Percentiles rank a stretch among this genome's conserved stretches.
phyloP scores from a whole-genome alignment of 53 echinoderm and acorn worm species.

The Apostichopus leukothele region DNA sequence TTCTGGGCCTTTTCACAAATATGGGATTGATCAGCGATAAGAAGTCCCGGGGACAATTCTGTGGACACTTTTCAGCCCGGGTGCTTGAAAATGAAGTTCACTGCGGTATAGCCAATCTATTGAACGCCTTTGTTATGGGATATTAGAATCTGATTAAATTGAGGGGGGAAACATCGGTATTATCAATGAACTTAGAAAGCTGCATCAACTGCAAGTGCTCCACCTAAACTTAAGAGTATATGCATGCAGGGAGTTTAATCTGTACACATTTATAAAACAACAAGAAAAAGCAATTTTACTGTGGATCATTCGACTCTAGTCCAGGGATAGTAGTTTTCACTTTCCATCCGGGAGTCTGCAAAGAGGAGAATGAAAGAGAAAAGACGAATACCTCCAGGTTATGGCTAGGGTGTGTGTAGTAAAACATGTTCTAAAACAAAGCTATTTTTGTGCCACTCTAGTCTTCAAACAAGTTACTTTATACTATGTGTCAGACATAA shows the following conservation, averaged over 20 bases:
- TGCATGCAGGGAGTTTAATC: too few relatives aligned
- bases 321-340: neutral
- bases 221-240: too few relatives aligned
- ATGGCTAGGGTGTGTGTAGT: too few relatives aligned
- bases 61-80: too few relatives aligned
- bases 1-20: too few relatives aligned
- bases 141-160: neutral
- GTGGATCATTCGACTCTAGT: neutral
- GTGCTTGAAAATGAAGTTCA: neutral
- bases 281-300: neutral
- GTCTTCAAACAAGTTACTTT: too few relatives aligned
- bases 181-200: neutral
- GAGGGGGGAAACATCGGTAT: neutral
- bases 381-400: too few relatives aligned
- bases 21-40: too few relatives aligned
- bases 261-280: neutral
- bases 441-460: too few relatives aligned
- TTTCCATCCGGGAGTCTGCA: neutral
- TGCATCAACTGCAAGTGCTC: neutral
- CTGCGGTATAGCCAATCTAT: neutral
- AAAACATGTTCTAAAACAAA: too few relatives aligned
- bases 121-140: neutral
- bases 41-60: too few relatives aligned
- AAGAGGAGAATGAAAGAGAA: neutral
- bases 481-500: too few relatives aligned